Evolutionary conservation across 2,888 invertebrate species (phyloP), one percentile per base, ranked within the genome.

Genomic region (Phortica magna): DNA sequence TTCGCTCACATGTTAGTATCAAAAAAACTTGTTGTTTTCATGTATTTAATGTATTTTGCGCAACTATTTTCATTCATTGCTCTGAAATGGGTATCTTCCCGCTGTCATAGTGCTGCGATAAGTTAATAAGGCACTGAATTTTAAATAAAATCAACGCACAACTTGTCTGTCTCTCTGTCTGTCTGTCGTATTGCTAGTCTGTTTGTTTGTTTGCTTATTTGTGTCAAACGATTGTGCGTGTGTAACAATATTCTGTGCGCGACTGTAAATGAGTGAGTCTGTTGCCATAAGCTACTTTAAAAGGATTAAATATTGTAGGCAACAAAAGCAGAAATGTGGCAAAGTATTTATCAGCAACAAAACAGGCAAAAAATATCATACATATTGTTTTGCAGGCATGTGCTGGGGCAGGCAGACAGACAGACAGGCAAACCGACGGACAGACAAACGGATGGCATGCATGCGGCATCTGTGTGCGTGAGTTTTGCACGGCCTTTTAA

Each of bases 221-320:
- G 53, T 3, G 10, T 1, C 10, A 31, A 4, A 31, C 5, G 31
- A 31, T 4, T 31, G 31, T 31, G 5, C 2, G 1, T 4, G 31
- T 31, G 31, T 31, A 31, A 31, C 31, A 61, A 12, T 61, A 31
- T 19, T 10, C 61, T 19, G 14, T 71, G 17, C 19, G 22, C 10
- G 7, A 55, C 48, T 48, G 19, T 70, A 41, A 19, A 43, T 70
- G 7, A 48, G 48, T 48, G 48, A 22, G 12, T 70, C 48, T 71
- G 70, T n/a, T 22, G 70, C 31, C 70, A 71, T 71, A 71, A 71
- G 70, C 70, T 71, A 71, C 70, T 71, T 71, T 71, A 12, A 71
- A 71, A 71, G 70, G 70, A 71, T 71, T 71, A 71, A 71, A 71
- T 55, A 71, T 55, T 71, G 70, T 53, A 71, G 53, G 31, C 53